phyloP scores from a whole-genome alignment of 1,140 invertebrate genomes.

The Hyles euphorbiae region DNA sequence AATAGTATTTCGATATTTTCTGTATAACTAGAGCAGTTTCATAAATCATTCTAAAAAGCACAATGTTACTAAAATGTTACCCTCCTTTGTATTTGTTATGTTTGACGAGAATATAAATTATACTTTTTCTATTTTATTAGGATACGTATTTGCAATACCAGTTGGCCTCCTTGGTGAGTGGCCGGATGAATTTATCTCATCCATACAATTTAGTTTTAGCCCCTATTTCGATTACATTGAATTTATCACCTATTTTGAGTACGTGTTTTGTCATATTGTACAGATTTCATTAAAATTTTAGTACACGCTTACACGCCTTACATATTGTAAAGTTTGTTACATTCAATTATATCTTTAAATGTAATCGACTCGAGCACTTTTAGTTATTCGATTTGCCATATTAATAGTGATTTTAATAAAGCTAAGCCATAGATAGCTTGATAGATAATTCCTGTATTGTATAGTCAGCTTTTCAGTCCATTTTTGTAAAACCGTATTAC shows the following conservation, averaged over 20 bases:
- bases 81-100: constrained; percentile 12
- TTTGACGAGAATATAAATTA: constrained; percentile 29
- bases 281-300: constrained; percentile 17
- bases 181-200: constrained; percentile 38
- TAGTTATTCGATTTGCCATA: too few species aligned
- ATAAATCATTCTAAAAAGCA: constrained; percentile 20
- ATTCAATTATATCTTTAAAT: too few species aligned
- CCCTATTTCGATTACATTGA: constrained; percentile 13
- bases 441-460: too few species aligned
- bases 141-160: constrained; percentile 71
- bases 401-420: too few species aligned
- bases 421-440: too few species aligned
- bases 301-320: constrained; percentile 48
- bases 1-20: too few species aligned
- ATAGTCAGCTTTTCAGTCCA: too few species aligned
- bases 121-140: constrained; percentile 64
- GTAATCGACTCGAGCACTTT: too few species aligned
- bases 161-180: constrained; percentile 71
- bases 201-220: constrained; percentile 30
- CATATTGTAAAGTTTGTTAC: background rate
- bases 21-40: background rate
- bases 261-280: constrained; percentile 24
- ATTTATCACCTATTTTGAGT: constrained; percentile 24
- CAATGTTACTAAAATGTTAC: constrained; percentile 25
- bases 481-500: too few species aligned